These are phyloP conservation scores for Anguilla rostrata DNA, from an alignment of 2,113 vertebrate species.

Conservation along the genomic window DNA sequence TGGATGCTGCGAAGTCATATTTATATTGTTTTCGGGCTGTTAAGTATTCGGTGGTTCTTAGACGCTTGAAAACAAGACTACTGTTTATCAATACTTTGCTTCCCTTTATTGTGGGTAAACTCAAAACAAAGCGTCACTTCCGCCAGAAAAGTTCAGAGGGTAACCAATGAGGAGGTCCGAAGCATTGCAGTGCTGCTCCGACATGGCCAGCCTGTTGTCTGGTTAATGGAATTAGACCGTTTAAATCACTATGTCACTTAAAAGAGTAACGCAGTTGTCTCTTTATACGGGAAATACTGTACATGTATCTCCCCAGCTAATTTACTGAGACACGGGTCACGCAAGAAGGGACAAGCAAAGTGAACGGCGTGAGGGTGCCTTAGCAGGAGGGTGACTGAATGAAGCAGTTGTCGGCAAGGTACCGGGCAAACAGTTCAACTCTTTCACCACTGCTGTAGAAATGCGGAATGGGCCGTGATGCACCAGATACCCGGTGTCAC, in stretches of 20 bases:
- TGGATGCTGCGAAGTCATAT: not conserved
- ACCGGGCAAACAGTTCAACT: slow-evolving; percentile 15
- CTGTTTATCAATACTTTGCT: not conserved
- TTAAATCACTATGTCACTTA: not conserved
- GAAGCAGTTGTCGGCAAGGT: slow-evolving; percentile 5
- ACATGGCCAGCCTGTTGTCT: slow-evolving; percentile 49
- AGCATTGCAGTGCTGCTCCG: slow-evolving; percentile 61
- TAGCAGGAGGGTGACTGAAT: not conserved
- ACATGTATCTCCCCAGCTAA: not conserved
- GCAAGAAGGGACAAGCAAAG: not conserved
- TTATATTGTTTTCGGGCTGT: not conserved
- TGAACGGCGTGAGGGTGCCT: not conserved
- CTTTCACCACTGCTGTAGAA: not conserved
- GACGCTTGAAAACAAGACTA: not conserved
- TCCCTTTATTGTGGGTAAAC: not conserved
- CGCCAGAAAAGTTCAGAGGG: slow-evolving; percentile 45
- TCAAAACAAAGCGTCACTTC: slow-evolving; percentile 48
- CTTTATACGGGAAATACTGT: not conserved
- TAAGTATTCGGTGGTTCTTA: not conserved
- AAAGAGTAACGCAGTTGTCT: not conserved
- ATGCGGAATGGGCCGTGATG: slow-evolving; percentile 43
- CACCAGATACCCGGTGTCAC: slow-evolving; percentile 11
- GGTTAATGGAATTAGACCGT: slow-evolving; percentile 9
- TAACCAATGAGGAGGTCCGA: slow-evolving; percentile 61
- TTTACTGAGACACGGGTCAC: not conserved